phyloP scores from a whole-genome alignment of 2,797 vertebrate species.

The Taeniopygia guttata region DNA sequence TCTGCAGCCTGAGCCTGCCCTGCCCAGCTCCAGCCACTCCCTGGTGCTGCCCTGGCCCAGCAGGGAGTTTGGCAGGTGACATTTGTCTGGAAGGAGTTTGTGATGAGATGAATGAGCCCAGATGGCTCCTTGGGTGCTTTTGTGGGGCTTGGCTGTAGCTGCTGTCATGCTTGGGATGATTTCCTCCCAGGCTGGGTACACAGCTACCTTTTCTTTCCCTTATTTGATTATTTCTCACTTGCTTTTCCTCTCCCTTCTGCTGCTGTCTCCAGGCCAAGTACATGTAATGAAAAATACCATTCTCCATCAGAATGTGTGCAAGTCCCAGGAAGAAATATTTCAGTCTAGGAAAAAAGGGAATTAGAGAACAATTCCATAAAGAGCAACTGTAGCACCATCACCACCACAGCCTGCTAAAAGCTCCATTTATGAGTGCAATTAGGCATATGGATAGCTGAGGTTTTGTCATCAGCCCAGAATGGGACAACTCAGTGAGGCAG shows the following conservation, averaged over 20 bases:
- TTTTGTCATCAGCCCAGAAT: slow-evolving; percentile 50
- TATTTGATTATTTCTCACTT: background rate
- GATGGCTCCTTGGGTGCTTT: background rate
- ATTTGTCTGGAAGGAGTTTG: background rate
- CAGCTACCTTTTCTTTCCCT: background rate
- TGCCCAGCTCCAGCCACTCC: background rate
- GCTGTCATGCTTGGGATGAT: background rate
- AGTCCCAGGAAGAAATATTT: slow-evolving; percentile 23
- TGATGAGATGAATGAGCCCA: background rate
- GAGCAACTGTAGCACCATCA: slow-evolving; percentile 31
- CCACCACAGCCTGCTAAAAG: slow-evolving; percentile 41
- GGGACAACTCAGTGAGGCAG: slow-evolving; percentile 14
- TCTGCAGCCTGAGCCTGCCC: background rate
- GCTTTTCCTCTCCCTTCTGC: background rate
- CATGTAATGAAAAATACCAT: background rate
- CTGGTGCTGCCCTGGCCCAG: background rate
- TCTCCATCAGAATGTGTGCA: background rate
- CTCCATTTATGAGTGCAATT: slow-evolving; percentile 57
- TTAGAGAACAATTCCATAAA: slow-evolving; percentile 55
- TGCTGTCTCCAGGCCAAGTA: slow-evolving; percentile 10
- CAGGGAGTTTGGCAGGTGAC: background rate
- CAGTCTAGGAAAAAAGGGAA: slow-evolving; percentile 12
- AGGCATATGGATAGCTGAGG: slow-evolving; percentile 64
- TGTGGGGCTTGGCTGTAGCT: background rate
- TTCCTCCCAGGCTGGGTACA: background rate